Conservation (phyloP, 2,797 vertebrate species). For the Enteromius trimaculatus region DNA sequence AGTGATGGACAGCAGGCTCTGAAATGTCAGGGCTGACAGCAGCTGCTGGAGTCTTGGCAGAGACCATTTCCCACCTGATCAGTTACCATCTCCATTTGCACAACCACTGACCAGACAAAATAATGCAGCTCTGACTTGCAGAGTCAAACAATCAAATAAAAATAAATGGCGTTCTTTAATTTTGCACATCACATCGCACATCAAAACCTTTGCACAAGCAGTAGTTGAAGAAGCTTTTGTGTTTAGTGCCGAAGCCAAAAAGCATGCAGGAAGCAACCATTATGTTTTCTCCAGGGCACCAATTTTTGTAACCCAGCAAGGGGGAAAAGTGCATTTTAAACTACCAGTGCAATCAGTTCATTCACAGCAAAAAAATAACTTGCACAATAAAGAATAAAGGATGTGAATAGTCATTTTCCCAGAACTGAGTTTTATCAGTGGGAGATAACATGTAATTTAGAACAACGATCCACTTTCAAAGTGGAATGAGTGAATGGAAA, state of each 20-base stretch:
- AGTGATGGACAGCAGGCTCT: conserved; percentile 55
- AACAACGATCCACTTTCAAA: neutral
- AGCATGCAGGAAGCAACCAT: neutral
- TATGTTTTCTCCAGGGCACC: neutral
- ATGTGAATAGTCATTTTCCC: conserved; percentile 16
- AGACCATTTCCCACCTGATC: conserved; percentile 39
- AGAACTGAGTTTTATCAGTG: conserved; percentile 13
- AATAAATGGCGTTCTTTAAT: neutral
- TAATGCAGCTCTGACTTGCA: conserved; percentile 21
- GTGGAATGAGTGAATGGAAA: neutral
- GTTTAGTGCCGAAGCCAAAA: conserved; percentile 1
- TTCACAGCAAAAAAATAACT: neutral
- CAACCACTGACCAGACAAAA: conserved; percentile 21
- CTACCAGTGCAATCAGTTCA: conserved; percentile 6
- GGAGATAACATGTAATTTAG: conserved; percentile 22
- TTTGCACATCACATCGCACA: neutral
- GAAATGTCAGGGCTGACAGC: conserved; percentile 58
- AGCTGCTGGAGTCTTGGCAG: conserved; percentile 52
- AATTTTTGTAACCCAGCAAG: neutral
- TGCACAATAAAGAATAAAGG: conserved; percentile 18
- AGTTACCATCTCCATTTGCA: conserved; percentile 45
- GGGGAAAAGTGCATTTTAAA: conserved; percentile 8
- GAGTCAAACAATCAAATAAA: neutral
- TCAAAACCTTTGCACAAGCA: neutral
- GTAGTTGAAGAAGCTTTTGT: neutral